Conservation (phyloP, 2,888 invertebrate genomes). For the Elysia crispata region DNA sequence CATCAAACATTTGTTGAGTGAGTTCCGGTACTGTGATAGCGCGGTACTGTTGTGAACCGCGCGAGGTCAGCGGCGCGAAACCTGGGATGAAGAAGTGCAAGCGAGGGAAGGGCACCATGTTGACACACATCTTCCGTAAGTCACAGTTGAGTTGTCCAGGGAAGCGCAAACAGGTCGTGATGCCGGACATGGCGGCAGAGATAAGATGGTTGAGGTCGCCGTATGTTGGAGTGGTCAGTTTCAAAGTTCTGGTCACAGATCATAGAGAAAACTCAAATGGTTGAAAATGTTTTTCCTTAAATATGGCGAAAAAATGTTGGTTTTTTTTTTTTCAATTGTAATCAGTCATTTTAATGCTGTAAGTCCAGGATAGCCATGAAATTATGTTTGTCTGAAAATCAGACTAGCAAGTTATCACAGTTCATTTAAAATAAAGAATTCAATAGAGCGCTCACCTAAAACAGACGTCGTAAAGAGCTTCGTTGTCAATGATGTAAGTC, state of each 20-base stretch:
- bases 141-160: constrained; percentile 47
- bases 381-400: too few relatives aligned
- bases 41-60: constrained; percentile 75
- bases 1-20: constrained; percentile 91
- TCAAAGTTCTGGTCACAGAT: constrained; percentile 33
- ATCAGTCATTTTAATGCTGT: too few relatives aligned
- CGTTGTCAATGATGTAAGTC: constrained; percentile 51
- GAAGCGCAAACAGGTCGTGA: constrained; percentile 46
- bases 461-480: constrained; percentile 52
- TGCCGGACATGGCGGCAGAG: constrained; percentile 47
- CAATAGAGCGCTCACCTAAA: constrained; percentile 63
- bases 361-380: too few relatives aligned
- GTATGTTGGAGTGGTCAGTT: constrained; percentile 43
- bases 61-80: constrained; percentile 76
- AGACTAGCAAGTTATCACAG: too few relatives aligned
- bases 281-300: too few relatives aligned
- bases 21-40: constrained; percentile 71
- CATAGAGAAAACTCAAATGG: too few relatives aligned
- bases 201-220: constrained; percentile 47
- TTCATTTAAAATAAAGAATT: too few relatives aligned
- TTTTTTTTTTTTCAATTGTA: too few relatives aligned
- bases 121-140: constrained; percentile 43
- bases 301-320: too few relatives aligned
- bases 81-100: constrained; percentile 48
- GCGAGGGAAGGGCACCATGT: constrained; percentile 46